These are phyloP conservation scores for Lasiurus cinereus DNA, from an alignment of 2,113 vertebrate species.

Conservation along the genomic window DNA sequence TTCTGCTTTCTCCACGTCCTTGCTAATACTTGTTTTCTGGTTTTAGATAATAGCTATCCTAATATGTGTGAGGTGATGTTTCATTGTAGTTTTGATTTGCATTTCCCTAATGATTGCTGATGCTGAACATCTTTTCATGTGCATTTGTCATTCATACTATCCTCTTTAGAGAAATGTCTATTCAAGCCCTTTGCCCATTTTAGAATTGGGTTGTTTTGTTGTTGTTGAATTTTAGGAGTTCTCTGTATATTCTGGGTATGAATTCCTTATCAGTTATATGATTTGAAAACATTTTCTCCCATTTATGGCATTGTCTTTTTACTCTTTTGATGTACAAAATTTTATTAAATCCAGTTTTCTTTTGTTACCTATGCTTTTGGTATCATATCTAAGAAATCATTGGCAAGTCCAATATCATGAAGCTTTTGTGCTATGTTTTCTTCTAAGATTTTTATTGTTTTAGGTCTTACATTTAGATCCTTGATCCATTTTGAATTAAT, in stretches of 20 bases:
- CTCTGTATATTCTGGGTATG: background rate
- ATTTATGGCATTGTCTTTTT: background rate
- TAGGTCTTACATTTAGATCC: background rate
- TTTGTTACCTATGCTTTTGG: background rate
- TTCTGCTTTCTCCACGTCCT: background rate
- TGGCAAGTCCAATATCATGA: background rate
- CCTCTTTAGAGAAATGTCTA: background rate
- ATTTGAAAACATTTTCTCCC: background rate
- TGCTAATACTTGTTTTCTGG: background rate
- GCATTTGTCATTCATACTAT: background rate
- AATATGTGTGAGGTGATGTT: background rate
- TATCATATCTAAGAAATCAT: background rate
- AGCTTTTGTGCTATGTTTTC: background rate
- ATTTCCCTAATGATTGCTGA: background rate
- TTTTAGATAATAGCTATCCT: background rate
- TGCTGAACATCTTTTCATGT: background rate
- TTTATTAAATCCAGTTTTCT: background rate
- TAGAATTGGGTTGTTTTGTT: background rate
- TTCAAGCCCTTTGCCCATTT: slow-evolving; percentile 7
- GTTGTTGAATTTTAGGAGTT: background rate
- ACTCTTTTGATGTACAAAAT: background rate
- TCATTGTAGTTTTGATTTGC: background rate
- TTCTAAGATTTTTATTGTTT: background rate
- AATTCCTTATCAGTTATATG: background rate
- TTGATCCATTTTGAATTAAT: background rate